phyloP scores from a whole-genome alignment of 2,113 vertebrate genomes.

The Polypterus bichir region DNA sequence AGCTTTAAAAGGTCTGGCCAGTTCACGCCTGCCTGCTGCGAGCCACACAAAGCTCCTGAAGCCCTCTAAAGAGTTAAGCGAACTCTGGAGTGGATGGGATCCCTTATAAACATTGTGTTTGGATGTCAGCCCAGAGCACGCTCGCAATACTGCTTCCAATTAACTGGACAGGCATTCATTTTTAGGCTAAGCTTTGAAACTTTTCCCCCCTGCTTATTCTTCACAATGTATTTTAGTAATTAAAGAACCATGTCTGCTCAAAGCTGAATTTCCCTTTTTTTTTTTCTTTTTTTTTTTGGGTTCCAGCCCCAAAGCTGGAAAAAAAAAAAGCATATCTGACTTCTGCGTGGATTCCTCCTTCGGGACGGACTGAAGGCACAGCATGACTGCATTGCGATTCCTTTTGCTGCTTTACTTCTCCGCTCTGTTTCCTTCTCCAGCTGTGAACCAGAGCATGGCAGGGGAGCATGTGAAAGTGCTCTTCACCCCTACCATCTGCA shows the following conservation, averaged over 20 bases:
- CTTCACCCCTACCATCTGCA: slow-evolving; percentile 91
- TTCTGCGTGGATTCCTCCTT: slow-evolving; percentile 3
- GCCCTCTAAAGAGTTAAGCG: slow-evolving; percentile 11
- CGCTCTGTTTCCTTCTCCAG: slow-evolving; percentile 29
- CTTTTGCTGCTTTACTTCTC: slow-evolving; percentile 28
- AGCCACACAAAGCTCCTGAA: no score
- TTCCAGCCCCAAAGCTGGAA: not conserved
- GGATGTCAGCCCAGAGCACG: slow-evolving; percentile 36
- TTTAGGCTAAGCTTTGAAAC: slow-evolving; percentile 19
- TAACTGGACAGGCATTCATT: slow-evolving; percentile 21
- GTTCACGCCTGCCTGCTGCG: no score
- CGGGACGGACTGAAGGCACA: slow-evolving; percentile 18
- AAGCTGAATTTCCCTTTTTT: slow-evolving; percentile 1
- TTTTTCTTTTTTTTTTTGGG: slow-evolving; percentile 5
- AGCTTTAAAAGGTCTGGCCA: no score
- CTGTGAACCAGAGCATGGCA: slow-evolving; percentile 43
- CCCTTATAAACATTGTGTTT: slow-evolving; percentile 50
- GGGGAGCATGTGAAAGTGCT: slow-evolving; percentile 37
- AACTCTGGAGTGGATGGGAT: slow-evolving; percentile 36
- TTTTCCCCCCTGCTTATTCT: slow-evolving; percentile 8
- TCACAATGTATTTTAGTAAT: not conserved
- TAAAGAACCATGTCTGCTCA: not conserved
- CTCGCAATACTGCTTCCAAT: slow-evolving; percentile 23
- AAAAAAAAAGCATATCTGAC: not conserved
- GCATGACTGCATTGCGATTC: slow-evolving; percentile 34